Percentiles rank a stretch among this genome's conserved stretches.
Conservation (phyloP, 2,888 invertebrate genomes). For the Linyphia triangularis region DNA sequence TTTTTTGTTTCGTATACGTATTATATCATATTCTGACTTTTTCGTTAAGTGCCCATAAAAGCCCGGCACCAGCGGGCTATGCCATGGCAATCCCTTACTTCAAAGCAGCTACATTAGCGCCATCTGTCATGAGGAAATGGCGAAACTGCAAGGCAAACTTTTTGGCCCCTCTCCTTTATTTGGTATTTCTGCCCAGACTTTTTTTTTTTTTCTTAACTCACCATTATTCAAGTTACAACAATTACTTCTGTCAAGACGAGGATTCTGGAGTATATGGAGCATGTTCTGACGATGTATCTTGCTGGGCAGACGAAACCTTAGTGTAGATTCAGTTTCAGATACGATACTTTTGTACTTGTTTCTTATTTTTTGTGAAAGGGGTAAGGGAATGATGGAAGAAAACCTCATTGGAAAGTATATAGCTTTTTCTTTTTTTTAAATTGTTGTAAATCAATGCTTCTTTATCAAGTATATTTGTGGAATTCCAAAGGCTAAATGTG, state of each 20-base stretch:
- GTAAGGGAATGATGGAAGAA: not conserved
- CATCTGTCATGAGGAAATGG: constrained; percentile 66
- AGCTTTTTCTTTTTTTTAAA: no score
- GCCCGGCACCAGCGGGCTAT: constrained; percentile 53
- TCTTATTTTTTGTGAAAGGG: not conserved
- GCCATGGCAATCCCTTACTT: constrained; percentile 66
- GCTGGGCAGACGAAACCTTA: not conserved
- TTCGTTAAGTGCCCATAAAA: constrained; percentile 69
- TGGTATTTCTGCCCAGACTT: constrained; percentile 16
- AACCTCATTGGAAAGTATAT: not conserved
- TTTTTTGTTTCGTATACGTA: constrained; percentile 16
- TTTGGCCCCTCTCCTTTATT: constrained; percentile 24
- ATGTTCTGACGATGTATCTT: constrained; percentile 23
- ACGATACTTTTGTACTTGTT: not conserved
- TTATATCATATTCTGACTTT: constrained; percentile 66
- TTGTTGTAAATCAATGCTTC: no score
- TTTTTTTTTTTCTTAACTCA: constrained; percentile 14
- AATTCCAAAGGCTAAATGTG: no score
- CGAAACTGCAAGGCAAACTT: constrained; percentile 44
- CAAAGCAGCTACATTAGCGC: constrained; percentile 61
- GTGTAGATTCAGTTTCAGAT: not conserved
- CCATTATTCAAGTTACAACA: constrained; percentile 69
- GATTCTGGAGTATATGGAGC: constrained; percentile 41
- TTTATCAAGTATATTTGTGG: no score
- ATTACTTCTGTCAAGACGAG: constrained; percentile 58